These are phyloP conservation scores for Piaya cayana DNA, from an alignment of 2,113 vertebrate species.

Conservation along the genomic window DNA sequence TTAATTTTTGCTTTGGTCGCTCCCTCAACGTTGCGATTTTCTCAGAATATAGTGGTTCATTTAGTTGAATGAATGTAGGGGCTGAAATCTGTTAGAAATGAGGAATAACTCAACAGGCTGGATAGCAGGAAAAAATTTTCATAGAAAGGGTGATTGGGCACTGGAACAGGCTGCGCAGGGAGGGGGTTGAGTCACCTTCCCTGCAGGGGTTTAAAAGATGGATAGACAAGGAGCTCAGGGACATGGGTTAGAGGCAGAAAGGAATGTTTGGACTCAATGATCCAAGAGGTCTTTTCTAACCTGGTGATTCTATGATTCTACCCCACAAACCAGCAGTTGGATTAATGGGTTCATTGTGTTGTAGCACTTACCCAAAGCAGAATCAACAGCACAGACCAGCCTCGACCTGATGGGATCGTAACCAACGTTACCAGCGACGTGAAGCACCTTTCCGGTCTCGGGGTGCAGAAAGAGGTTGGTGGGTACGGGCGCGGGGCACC, in stretches of 20 bases:
- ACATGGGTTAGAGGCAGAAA: too few relatives aligned
- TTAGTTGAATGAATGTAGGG: background rate
- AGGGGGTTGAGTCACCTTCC: too few relatives aligned
- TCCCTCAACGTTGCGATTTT: background rate
- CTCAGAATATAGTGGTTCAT: background rate
- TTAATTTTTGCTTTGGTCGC: background rate
- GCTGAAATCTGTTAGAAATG: background rate
- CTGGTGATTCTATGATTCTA: too few relatives aligned
- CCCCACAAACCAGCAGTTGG: background rate
- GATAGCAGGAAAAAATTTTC: too few relatives aligned
- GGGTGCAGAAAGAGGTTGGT: constrained; percentile 83
- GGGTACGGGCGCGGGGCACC: constrained; percentile 76
- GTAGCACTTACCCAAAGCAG: constrained; percentile 41
- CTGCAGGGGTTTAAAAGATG: too few relatives aligned
- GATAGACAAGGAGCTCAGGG: too few relatives aligned
- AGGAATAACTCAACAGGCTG: background rate
- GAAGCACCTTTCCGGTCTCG: constrained; percentile 82
- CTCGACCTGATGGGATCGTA: constrained; percentile 78
- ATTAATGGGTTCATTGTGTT: background rate
- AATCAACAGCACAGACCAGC: constrained; percentile 79
- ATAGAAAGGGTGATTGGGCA: too few relatives aligned
- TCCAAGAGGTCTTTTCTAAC: too few relatives aligned
- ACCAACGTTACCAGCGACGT: constrained; percentile 81
- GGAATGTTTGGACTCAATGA: too few relatives aligned
- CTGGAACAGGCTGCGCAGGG: too few relatives aligned